Evolutionary conservation across 2,888 invertebrate genomes (phyloP).

Genomic region (Gymnocheta viridis): DNA sequence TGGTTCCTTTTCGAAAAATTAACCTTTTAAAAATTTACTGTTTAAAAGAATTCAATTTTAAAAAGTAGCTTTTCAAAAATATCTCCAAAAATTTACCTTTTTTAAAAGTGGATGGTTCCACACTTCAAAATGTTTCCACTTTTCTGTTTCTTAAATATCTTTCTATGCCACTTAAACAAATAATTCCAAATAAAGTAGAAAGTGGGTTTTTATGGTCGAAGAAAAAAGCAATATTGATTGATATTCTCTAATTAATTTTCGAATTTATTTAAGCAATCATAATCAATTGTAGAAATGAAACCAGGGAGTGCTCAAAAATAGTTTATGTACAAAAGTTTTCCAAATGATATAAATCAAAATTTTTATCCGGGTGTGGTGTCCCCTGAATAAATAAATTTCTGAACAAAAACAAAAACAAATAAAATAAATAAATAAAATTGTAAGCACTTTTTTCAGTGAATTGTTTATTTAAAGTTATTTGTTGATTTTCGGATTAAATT

Average conservation of each 20-base stretch:
- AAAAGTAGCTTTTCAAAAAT: not conserved
- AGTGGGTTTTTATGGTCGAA: not conserved
- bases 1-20: not conserved
- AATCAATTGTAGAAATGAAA: slow-evolving; percentile 25
- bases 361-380: slow-evolving; percentile 47
- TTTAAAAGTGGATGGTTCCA: too few species aligned
- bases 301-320: slow-evolving; percentile 44
- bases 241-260: slow-evolving; percentile 52
- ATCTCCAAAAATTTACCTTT: not conserved
- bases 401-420: not conserved
- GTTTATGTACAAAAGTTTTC: not conserved
- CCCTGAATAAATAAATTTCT: slow-evolving; percentile 14
- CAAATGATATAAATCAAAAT: slow-evolving; percentile 54
- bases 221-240: slow-evolving; percentile 29
- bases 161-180: not conserved
- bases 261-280: slow-evolving; percentile 34
- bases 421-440: slow-evolving; percentile 14
- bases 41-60: too few species aligned
- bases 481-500: slow-evolving; percentile 55
- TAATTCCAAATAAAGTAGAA: not conserved
- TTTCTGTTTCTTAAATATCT: not conserved
- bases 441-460: slow-evolving; percentile 7
- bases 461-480: slow-evolving; percentile 51
- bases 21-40: too few species aligned
- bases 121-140: not conserved